Evolutionary conservation across 1,140 invertebrate genomes (phyloP).

Genomic region (Hycleus phaleratus): DNA sequence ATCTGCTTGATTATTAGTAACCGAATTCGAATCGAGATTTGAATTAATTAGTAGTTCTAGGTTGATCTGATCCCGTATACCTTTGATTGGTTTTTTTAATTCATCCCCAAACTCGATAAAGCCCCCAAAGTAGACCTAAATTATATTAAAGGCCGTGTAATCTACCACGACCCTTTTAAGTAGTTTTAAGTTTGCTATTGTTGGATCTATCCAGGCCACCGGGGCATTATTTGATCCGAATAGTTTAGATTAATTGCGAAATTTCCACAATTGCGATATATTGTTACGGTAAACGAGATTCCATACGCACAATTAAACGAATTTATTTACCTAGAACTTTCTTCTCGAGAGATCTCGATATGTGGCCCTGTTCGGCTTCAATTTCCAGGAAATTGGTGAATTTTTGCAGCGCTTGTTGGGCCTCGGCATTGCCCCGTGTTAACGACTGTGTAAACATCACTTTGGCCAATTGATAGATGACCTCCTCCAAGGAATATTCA

Average conservation of each 20-base stretch:
- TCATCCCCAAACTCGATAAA: too few species aligned
- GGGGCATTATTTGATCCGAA: background rate
- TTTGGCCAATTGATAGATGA: constrained; percentile 68
- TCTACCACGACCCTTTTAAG: background rate
- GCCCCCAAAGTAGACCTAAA: too few species aligned
- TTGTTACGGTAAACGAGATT: background rate
- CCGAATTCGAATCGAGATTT: too few species aligned
- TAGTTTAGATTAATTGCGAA: too few species aligned
- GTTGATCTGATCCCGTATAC: too few species aligned
- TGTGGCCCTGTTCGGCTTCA: constrained; percentile 60
- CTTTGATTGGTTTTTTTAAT: too few species aligned
- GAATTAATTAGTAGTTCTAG: too few species aligned
- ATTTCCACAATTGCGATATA: background rate
- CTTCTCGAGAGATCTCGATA: constrained; percentile 60
- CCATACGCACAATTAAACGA: background rate
- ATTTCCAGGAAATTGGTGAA: constrained; percentile 61
- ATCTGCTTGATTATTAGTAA: too few species aligned
- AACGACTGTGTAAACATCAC: constrained; percentile 66
- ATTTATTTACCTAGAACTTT: constrained; percentile 57
- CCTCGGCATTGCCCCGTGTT: constrained; percentile 53
- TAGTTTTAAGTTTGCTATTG: background rate
- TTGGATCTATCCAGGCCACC: background rate
- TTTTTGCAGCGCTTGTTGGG: constrained; percentile 58
- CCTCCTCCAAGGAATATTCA: constrained; percentile 64
- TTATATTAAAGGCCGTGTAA: too few species aligned